These are phyloP conservation scores for Chlorospingus flavigularis DNA, from an alignment of 2,797 vertebrate genomes.

Conservation along the genomic window DNA sequence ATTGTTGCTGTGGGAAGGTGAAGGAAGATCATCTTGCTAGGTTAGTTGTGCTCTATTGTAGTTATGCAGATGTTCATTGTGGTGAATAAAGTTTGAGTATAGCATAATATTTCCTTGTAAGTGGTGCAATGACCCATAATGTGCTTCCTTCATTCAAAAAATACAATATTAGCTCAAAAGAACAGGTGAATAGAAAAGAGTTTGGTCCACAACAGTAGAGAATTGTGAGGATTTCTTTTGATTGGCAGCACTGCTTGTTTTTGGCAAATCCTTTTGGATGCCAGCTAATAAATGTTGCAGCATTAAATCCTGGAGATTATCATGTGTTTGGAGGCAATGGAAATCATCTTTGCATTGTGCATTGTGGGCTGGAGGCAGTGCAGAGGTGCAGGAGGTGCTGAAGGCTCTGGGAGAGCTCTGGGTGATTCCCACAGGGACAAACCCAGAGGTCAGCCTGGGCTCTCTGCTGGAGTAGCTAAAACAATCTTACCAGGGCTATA, in stretches of 20 bases:
- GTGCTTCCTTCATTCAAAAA: neutral
- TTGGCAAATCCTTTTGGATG: constrained; percentile 19
- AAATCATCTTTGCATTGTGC: neutral
- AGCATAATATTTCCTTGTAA: neutral
- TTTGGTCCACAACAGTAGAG: neutral
- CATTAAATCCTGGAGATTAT: neutral
- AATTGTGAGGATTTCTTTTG: neutral
- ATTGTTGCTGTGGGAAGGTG: neutral
- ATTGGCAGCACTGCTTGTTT: neutral
- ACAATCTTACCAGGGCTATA: neutral
- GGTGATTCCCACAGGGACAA: neutral
- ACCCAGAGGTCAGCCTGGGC: neutral
- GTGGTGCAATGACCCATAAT: neutral
- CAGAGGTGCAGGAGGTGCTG: neutral
- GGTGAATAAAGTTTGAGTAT: neutral
- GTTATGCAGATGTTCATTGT: neutral
- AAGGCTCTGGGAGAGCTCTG: neutral
- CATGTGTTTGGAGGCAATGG: neutral
- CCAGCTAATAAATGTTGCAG: neutral
- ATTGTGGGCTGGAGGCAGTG: neutral
- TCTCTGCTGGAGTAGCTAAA: neutral
- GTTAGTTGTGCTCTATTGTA: neutral
- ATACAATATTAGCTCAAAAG: neutral
- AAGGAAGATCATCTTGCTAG: neutral
- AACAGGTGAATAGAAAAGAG: neutral